phyloP scores from a whole-genome alignment of 2,113 vertebrate genomes.

The chimpanzee (Pan troglodytes) region DNA sequence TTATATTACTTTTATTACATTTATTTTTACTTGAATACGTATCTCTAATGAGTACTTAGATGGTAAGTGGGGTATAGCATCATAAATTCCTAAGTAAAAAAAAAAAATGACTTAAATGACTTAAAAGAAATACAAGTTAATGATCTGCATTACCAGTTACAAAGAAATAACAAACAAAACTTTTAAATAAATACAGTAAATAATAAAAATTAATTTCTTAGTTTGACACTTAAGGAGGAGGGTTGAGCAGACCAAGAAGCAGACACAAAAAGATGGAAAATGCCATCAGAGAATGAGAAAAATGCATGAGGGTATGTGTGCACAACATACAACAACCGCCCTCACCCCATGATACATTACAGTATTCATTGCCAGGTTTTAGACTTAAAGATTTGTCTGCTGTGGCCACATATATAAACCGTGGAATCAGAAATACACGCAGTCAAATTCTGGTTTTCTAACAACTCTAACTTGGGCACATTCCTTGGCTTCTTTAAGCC shows the following conservation, averaged over 20 bases:
- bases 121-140: slow-evolving; percentile 6
- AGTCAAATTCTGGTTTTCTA: background rate
- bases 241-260: background rate
- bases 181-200: background rate
- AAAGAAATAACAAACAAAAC: background rate
- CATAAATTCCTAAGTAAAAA: background rate
- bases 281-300: background rate
- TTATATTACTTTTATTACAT: background rate
- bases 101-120: background rate
- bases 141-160: background rate
- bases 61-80: background rate
- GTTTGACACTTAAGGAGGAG: background rate
- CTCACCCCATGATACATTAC: background rate
- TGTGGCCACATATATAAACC: background rate
- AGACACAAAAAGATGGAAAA: background rate
- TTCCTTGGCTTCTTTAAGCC: background rate
- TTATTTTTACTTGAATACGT: slow-evolving; percentile 4
- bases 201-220: background rate
- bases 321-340: fast-evolving
- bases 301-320: background rate
- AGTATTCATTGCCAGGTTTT: background rate
- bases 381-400: background rate
- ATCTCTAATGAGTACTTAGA: slow-evolving; percentile 14
- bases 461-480: background rate
- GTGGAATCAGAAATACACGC: background rate